Percentiles rank a stretch among this genome's conserved stretches.
Conservation (phyloP, 2,113 vertebrate species). For the Saguinus midas region DNA sequence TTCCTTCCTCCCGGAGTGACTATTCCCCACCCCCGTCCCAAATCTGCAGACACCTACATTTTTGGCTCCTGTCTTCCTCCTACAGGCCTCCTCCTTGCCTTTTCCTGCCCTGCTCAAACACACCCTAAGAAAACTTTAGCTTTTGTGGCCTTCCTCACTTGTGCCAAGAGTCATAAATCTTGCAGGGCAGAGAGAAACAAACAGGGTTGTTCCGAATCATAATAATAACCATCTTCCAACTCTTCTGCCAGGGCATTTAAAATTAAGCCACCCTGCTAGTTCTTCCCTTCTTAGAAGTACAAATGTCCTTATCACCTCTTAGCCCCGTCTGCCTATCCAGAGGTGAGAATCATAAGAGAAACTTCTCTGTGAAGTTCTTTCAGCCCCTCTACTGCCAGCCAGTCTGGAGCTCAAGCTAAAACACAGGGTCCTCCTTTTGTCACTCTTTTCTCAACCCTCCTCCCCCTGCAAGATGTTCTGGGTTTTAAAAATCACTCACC, state of each 20-base stretch:
- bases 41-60: constrained; percentile 92
- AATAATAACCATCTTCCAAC: constrained; percentile 64
- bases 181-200: constrained; percentile 85
- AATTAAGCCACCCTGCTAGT: constrained; percentile 4
- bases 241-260: constrained; percentile 14
- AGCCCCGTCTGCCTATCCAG: neutral
- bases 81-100: constrained; percentile 84
- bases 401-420: neutral
- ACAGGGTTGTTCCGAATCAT: constrained; percentile 86
- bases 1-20: neutral
- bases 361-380: constrained; percentile 57
- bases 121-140: constrained; percentile 85
- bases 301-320: constrained; percentile 54
- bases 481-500: constrained; percentile 70
- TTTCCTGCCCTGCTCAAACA: constrained; percentile 82
- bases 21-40: constrained; percentile 56
- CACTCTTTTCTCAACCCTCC: constrained; percentile 40
- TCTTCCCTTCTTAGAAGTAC: constrained; percentile 60
- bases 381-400: neutral
- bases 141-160: constrained; percentile 80
- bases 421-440: constrained; percentile 50
- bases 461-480: constrained; percentile 60
- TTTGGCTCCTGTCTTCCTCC: constrained; percentile 88
- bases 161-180: constrained; percentile 88
- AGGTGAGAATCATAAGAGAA: constrained; percentile 70